Conservation (phyloP, 2,888 invertebrate species). For the Melieria omissa region DNA sequence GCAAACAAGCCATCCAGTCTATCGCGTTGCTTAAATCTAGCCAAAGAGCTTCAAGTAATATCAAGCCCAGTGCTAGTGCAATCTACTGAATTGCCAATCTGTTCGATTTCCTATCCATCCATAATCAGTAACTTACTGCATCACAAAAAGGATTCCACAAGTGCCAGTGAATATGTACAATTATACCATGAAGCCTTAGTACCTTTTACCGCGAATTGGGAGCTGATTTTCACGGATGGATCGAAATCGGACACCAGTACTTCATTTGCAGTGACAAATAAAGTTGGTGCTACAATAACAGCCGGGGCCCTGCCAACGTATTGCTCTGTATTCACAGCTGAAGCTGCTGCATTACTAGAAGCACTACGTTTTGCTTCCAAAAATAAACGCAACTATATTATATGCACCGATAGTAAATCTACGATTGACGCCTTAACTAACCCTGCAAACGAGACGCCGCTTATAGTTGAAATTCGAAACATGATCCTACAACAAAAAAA, state of each 20-base stretch:
- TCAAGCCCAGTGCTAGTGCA: not conserved
- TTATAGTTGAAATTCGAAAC: conserved; percentile 24
- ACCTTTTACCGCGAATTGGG: conserved; percentile 6
- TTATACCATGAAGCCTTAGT: not conserved
- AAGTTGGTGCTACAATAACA: conserved; percentile 26
- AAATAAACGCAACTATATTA: conserved; percentile 25
- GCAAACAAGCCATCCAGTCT: too few species aligned
- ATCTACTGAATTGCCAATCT: not conserved
- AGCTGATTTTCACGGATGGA: conserved; percentile 26
- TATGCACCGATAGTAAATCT: conserved; percentile 38
- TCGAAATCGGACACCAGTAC: conserved; percentile 28
- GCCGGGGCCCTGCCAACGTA: conserved; percentile 20
- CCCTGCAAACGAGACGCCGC: conserved; percentile 19
- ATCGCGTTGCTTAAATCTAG: not conserved
- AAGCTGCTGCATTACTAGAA: conserved; percentile 32
- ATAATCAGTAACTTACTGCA: not conserved
- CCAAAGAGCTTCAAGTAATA: not conserved
- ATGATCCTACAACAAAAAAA: conserved; percentile 15
- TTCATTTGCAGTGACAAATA: conserved; percentile 30
- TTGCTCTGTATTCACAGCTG: conserved; percentile 33
- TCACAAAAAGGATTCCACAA: not conserved
- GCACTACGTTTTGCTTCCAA: conserved; percentile 13
- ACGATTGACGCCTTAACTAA: conserved; percentile 30
- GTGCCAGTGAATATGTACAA: not conserved
- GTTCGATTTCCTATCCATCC: not conserved